A percentile compares a stretch with the other conserved stretches of the same genome.
Conservation (phyloP, 2,113 vertebrate genomes). For the Serinus canaria region DNA sequence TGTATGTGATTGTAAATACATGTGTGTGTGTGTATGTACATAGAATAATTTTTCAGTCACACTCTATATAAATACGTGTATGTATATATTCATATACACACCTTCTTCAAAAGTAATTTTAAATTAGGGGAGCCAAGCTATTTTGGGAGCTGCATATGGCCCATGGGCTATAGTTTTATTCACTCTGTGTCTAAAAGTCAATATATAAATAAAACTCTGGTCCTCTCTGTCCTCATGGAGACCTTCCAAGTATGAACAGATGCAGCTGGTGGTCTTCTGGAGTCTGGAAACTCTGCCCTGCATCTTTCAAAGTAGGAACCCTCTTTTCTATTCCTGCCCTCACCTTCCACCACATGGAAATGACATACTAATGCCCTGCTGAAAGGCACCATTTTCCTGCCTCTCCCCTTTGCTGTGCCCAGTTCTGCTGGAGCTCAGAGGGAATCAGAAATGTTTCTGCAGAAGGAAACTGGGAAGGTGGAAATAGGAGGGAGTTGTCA, state of each 20-base stretch:
- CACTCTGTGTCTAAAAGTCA: not conserved
- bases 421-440: not conserved
- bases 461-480: not conserved
- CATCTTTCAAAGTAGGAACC: not conserved
- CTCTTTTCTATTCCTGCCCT: not conserved
- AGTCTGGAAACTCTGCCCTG: not conserved
- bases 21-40: not conserved
- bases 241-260: not conserved
- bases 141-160: not conserved
- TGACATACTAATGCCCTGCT: not conserved
- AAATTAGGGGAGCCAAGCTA: not conserved
- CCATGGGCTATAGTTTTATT: not conserved
- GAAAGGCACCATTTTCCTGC: not conserved
- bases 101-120: not conserved
- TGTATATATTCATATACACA: accelerated
- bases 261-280: not conserved
- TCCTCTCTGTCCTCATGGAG: not conserved
- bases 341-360: not conserved
- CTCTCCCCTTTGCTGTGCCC: not conserved
- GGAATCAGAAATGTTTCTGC: not conserved
- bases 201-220: not conserved
- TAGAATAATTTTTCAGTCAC: not conserved
- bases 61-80: not conserved
- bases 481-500: not conserved
- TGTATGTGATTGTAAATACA: not conserved